Conservation (phyloP, 2,797 vertebrate species). For the Rhabdophis nuchalis region DNA sequence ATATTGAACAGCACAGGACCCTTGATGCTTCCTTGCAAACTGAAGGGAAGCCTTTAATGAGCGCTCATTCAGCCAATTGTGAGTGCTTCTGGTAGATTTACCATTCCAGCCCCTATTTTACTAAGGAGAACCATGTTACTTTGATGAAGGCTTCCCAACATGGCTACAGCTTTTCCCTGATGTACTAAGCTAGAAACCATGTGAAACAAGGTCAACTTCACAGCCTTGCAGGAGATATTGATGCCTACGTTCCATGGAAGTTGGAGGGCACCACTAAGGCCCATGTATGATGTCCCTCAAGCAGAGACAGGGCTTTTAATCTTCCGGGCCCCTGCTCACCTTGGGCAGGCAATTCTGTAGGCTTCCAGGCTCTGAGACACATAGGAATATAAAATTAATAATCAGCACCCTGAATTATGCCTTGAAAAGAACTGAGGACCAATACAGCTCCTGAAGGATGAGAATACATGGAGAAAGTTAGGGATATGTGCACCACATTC, state of each 20-base stretch:
- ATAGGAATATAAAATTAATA: neutral
- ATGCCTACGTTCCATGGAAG: neutral
- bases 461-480: neutral
- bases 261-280: neutral
- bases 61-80: neutral
- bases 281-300: neutral
- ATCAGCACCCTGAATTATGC: neutral
- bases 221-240: neutral
- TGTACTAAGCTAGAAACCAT: neutral
- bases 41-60: neutral
- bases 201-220: neutral
- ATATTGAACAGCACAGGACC: neutral
- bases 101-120: neutral
- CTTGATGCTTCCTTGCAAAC: neutral
- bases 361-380: neutral
- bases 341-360: neutral
- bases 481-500: neutral
- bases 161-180: neutral
- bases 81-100: neutral
- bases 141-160: neutral
- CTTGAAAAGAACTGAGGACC: neutral
- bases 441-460: neutral
- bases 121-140: neutral
- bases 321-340: neutral
- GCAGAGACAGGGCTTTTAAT: neutral